Percentiles rank a stretch among this genome's conserved stretches.
Conservation (phyloP, 2,797 vertebrate genomes). For the Coregonus sp. region DNA sequence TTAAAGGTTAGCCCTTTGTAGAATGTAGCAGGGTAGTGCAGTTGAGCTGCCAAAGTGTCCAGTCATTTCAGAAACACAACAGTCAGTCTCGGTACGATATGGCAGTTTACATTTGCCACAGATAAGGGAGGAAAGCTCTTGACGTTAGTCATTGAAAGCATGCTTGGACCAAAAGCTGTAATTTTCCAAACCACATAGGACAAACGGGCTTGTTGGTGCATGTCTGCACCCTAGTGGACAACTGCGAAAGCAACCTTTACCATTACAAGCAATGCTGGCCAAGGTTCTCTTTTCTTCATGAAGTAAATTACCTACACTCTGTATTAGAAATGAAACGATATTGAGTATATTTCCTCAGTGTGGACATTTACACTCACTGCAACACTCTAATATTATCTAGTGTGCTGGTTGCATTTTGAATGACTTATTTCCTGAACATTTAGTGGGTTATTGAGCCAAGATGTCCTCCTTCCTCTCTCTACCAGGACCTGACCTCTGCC, state of each 20-base stretch:
- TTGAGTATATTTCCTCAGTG: neutral
- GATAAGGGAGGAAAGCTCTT: conserved; percentile 46
- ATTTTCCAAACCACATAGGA: no score
- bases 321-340: neutral
- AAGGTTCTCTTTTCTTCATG: neutral
- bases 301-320: neutral
- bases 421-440: neutral
- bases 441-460: neutral
- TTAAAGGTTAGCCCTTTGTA: conserved; percentile 6
- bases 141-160: neutral
- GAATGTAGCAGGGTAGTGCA: conserved; percentile 53
- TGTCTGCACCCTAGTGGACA: conserved; percentile 58
- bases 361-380: neutral
- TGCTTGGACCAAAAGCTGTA: no score
- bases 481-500: conserved; percentile 89
- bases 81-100: conserved; percentile 36
- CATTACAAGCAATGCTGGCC: neutral
- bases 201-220: neutral
- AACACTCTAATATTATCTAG: neutral
- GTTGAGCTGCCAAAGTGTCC: neutral
- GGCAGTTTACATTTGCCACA: conserved; percentile 25
- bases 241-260: neutral
- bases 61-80: conserved; percentile 30
- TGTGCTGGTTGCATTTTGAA: neutral
- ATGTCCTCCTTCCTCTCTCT: neutral